Conservation (phyloP, 2,888 invertebrate genomes). For the Antitype chi region DNA sequence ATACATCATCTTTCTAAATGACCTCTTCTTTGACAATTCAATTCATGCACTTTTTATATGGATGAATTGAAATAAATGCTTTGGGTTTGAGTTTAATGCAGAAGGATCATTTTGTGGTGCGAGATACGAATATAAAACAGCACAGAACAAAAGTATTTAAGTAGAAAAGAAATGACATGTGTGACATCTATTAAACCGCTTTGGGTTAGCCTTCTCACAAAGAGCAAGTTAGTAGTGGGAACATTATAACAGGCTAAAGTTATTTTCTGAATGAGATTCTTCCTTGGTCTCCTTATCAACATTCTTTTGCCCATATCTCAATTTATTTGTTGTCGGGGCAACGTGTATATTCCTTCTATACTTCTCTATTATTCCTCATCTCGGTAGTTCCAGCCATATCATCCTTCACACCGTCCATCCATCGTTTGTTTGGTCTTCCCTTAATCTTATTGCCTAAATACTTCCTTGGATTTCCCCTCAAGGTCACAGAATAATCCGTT, state of each 20-base stretch:
- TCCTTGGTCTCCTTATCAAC: neutral
- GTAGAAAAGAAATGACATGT: neutral
- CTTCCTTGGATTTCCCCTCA: too few relatives aligned
- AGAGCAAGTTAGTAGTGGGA: too few relatives aligned
- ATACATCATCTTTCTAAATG: too few relatives aligned
- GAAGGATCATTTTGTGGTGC: neutral
- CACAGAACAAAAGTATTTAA: neutral
- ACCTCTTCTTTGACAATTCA: too few relatives aligned
- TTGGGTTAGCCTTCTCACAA: neutral
- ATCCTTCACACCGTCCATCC: neutral
- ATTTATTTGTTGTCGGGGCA: neutral
- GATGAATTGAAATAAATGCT: too few relatives aligned
- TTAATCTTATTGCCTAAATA: neutral
- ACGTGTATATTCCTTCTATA: neutral
- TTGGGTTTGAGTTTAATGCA: too few relatives aligned
- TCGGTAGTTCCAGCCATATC: neutral
- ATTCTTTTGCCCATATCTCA: neutral
- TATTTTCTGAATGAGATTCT: too few relatives aligned
- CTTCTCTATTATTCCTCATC: neutral
- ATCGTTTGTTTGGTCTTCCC: neutral
- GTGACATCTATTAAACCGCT: neutral
- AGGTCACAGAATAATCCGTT: too few relatives aligned
- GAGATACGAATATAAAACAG: neutral
- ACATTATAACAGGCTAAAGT: too few relatives aligned
- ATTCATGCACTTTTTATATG: too few relatives aligned